phyloP scores from a whole-genome alignment of 1,140 invertebrate species.

The Episyrphus balteatus region DNA sequence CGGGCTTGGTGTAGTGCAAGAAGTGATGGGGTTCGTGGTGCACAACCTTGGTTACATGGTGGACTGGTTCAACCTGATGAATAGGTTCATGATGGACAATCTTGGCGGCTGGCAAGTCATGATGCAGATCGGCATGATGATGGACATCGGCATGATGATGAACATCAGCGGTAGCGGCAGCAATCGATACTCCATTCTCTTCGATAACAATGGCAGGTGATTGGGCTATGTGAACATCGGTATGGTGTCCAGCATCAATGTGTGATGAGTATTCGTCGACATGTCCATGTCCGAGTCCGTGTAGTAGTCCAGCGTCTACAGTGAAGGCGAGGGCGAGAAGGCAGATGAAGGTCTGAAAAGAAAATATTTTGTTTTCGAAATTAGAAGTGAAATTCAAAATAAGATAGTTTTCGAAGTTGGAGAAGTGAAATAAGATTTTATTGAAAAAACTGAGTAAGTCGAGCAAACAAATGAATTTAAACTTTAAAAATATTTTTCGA shows the following conservation, averaged over 20 bases:
- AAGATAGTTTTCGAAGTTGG: too few relatives aligned
- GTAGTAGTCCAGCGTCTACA: constrained; percentile 24
- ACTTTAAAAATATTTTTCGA: too few relatives aligned
- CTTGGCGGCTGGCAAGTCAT: constrained; percentile 11
- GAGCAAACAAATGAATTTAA: too few relatives aligned
- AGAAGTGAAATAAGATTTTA: too few relatives aligned
- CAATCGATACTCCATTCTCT: constrained; percentile 10
- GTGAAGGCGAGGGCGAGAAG: constrained; percentile 17
- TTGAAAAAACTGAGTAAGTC: too few relatives aligned
- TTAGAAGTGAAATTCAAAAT: too few relatives aligned
- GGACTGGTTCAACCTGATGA: constrained; percentile 23
- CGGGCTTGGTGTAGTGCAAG: constrained; percentile 24
- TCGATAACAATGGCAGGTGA: constrained; percentile 17
- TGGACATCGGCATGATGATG: constrained; percentile 21
- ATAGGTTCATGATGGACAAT: constrained; percentile 25
- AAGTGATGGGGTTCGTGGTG: constrained; percentile 28
- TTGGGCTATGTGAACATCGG: constrained; percentile 19
- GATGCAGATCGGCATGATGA: constrained; percentile 15
- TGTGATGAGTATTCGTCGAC: constrained; percentile 17
- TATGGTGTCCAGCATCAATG: constrained; percentile 16
- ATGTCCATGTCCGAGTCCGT: constrained; percentile 11
- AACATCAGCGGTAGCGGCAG: constrained; percentile 17
- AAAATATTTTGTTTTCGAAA: neutral
- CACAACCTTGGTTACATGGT: constrained; percentile 27
- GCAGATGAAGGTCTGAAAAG: constrained; percentile 21